Evolutionary conservation across 2,888 invertebrate genomes (phyloP), one percentile per base, ranked within the genome.

Genomic region (Branchinecta sandiegonensis): DNA sequence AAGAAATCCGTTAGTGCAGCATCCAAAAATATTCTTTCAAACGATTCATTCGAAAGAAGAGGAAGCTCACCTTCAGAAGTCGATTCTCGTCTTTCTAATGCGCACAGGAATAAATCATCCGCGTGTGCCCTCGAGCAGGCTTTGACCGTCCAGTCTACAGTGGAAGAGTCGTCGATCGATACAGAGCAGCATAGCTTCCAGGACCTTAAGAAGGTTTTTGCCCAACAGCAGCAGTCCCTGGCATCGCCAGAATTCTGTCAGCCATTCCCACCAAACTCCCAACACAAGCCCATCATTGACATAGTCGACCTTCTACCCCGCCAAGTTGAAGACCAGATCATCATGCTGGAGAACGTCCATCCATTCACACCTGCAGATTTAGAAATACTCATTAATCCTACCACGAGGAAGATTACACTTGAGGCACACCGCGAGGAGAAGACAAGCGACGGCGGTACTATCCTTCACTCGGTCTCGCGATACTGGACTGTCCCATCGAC

Each of bases 361-460:
- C 63, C 63, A 56, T 56, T 56, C 63, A 56, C 9, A 17, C 11
- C 63, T n/a, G 23, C 14, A 17, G 10, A 56, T 10, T 10, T 56
- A 56, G 63, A 56, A 56, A 56, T 56, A 8, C 63, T 56, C 14
- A 9, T 56, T 11, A 56, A 56, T 23, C 63, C 63, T 23, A 56
- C 9, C n/a, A 17, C 63, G 11, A 56, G 11, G 10, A 56, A 56
- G 23, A 56, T 56, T 56, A 56, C 63, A 9, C 63, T 56, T 56
- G 63, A 56, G 23, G 63, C 63, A 56, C 63, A 56, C 23, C n/a
- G 63, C n/a, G 63, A 56, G 23, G 63, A 56, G 23, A 56, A 56
- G 23, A 56, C 63, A 23, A 56, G 23, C 9, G 63, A 56, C 23
- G 63, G 63, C 23, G 63, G 63, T 9, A 23, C 63, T 17, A 56